A percentile compares a stretch with the other conserved stretches of the same genome.
Conservation (phyloP, 64 coral and sea anemone genomes). For the Acropora tenuis region DNA sequence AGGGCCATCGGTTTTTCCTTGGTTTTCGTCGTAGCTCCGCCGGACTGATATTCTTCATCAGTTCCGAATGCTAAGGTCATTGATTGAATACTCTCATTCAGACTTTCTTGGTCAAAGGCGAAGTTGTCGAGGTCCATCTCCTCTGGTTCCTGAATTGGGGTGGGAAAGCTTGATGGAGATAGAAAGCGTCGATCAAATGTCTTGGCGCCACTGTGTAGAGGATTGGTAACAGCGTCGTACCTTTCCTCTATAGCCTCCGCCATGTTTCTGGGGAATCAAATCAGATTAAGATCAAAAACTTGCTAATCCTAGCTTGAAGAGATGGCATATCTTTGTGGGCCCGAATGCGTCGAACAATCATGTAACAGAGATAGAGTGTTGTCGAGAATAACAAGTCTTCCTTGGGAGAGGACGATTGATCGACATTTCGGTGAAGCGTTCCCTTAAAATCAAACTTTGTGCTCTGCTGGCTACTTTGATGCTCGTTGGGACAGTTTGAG, state of each 20-base stretch:
- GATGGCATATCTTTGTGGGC: too few species aligned
- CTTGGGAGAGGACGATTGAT: too few species aligned
- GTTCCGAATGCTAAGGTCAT: constrained; percentile 3
- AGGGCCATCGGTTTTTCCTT: neutral
- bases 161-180: constrained; percentile 2
- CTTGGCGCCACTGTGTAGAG: neutral
- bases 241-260: neutral
- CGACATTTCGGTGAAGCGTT: too few species aligned
- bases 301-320: too few species aligned
- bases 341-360: too few species aligned
- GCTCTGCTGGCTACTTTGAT: too few species aligned
- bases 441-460: too few species aligned
- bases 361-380: too few species aligned
- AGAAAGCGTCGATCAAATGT: neutral
- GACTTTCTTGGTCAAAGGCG: constrained; percentile 30
- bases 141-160: constrained; percentile 2
- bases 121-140: constrained; percentile 21
- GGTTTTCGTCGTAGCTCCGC: neutral
- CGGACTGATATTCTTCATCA: constrained; percentile 25
- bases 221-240: constrained; percentile 1
- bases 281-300: too few species aligned
- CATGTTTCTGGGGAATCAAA: neutral
- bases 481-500: too few species aligned
- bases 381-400: too few species aligned
- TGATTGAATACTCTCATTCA: constrained; percentile 24